Conservation (phyloP, 2,888 invertebrate genomes). For the Tuberolachnus salignus region DNA sequence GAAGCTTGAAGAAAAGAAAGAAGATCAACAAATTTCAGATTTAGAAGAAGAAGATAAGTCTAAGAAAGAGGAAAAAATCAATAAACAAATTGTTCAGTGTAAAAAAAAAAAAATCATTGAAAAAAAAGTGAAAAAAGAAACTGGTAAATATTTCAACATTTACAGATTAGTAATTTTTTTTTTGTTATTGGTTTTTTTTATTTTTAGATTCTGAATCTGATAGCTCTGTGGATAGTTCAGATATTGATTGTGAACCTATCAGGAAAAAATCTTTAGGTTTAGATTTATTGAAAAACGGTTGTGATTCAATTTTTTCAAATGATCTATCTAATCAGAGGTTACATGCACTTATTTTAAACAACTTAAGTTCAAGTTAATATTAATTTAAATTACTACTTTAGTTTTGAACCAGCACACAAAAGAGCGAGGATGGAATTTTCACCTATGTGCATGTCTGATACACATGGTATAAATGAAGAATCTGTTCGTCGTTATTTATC, state of each 20-base stretch:
- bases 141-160: constrained; percentile 10
- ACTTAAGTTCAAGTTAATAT: background rate
- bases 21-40: constrained; percentile 59
- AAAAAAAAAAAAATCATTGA: constrained; percentile 71
- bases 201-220: constrained; percentile 41
- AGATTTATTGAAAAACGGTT: constrained; percentile 1
- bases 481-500: constrained; percentile 92
- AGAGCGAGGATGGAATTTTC: constrained; percentile 38
- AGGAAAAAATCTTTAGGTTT: constrained; percentile 30
- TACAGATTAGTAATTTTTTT: background rate
- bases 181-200: constrained; percentile 8
- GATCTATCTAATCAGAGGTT: constrained; percentile 32
- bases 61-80: constrained; percentile 65
- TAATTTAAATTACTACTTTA: constrained; percentile 16
- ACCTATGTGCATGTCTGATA: constrained; percentile 14
- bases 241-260: constrained; percentile 40
- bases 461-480: constrained; percentile 84
- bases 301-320: background rate
- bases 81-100: constrained; percentile 63
- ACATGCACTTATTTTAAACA: background rate
- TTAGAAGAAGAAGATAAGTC: constrained; percentile 61
- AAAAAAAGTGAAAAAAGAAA: constrained; percentile 64
- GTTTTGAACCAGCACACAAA: constrained; percentile 24
- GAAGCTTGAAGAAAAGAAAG: constrained; percentile 67
- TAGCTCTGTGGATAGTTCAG: constrained; percentile 46